Evolutionary conservation across 2,113 vertebrate species (phyloP), one percentile per base, ranked within the genome.

Genomic region (Pomatostomus ruficeps): DNA sequence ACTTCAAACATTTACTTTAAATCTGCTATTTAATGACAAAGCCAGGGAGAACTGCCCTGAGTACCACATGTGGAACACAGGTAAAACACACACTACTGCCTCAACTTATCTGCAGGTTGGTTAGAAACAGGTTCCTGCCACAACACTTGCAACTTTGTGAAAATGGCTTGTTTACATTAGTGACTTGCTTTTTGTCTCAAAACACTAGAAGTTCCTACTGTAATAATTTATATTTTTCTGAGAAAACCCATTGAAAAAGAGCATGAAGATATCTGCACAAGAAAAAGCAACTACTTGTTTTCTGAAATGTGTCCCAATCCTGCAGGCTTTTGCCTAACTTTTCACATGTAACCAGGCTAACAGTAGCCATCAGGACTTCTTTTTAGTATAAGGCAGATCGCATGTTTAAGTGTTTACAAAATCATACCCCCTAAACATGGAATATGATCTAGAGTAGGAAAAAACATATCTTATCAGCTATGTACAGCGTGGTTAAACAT

Each of bases 1-100:
- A 94, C 48, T 90, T 68, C 48, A 92, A 96, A 93, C 83, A 91
- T 95, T 79, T 77, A 82, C 82, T 73, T 94, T 84, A 88, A 91
- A 95, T 84, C 90, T 87, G 80, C 59, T 87, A 68, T 63, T 91
- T 91, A 94, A 92, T 84, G 91, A 94, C 82, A 93, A 90, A 89
- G 14, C 63, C 23, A 16, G 33, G 46, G 81, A 94, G 59, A 89
- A 85, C 42, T 4, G 29, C 62, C 61, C 80, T 61, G 36, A 83
- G 36, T 38, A 76, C 63, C 59, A 86, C 2, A 8, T 79, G 67
- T 45, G 71, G 61, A 93, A 63, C 67, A 36, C 6, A 66, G 22
- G 11, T 31, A 40, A 35, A 10, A 59, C 38, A 36, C 82, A 88
- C 28, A 40, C 9, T 42, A 11, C 42, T 55, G 36, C 90, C 52